Conservation (phyloP, 2,797 vertebrate species). For the Anguilla megastoma region DNA sequence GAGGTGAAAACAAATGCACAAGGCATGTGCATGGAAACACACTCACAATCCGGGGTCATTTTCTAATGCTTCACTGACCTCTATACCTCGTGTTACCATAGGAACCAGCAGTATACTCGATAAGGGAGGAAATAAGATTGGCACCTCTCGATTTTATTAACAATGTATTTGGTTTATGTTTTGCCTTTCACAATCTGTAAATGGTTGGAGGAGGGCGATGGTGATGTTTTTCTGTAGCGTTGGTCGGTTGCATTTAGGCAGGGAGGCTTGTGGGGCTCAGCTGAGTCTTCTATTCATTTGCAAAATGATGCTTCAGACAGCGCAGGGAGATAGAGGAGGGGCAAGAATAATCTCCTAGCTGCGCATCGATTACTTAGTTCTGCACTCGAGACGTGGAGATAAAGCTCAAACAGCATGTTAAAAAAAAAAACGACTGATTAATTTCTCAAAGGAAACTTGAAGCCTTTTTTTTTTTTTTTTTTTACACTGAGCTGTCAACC, state of each 20-base stretch:
- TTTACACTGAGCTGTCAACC: not conserved
- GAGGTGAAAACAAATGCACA: not conserved
- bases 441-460: constrained; percentile 4
- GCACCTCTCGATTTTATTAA: not conserved
- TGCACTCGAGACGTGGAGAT: not conserved
- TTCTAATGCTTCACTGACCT: not conserved
- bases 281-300: not conserved
- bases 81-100: not conserved
- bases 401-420: not conserved
- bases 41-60: not conserved
- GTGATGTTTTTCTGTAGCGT: not conserved
- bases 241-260: not conserved
- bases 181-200: not conserved
- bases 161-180: not conserved
- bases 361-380: not conserved
- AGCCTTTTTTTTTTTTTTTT: not conserved
- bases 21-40: not conserved
- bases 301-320: not conserved
- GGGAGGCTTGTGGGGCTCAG: not conserved
- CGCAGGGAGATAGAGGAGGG: not conserved
- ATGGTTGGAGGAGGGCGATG: not conserved
- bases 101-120: not conserved
- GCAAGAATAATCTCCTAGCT: not conserved
- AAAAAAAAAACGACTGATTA: not conserved
- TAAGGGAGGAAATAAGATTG: not conserved